Evolutionary conservation across 2,797 vertebrate species (phyloP), one percentile per base, ranked within the genome.

Genomic region (Avahi laniger): DNA sequence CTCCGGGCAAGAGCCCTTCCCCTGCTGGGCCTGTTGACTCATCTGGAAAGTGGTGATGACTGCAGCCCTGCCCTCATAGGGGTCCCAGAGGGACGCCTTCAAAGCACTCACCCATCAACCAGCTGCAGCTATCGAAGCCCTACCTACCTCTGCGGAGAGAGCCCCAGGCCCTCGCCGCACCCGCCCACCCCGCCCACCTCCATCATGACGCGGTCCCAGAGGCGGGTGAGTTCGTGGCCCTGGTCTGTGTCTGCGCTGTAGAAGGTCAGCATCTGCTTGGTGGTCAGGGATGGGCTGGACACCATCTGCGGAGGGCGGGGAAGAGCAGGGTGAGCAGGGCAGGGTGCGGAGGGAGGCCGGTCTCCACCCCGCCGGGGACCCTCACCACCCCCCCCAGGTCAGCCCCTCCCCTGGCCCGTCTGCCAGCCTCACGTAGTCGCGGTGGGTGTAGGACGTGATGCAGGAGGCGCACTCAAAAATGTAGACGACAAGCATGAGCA

Each of bases 391-490:
- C 1, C 35, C 35, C 12, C 3, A 0, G 8, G 48, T 33, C 46
- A 1, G 5, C 35, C 59, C 38, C 65, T 48, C 24, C 67, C 67
- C 54, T 0, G 15, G 75, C 41, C 35, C 33, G 38, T 33, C 43
- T 3, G 2, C 35, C 5, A 1, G 46, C 98, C 99, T 99, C 97
- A 99, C 99, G 0, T 98, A 99, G 97, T 99, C 99, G 2, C 98
- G 97, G 93, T 99, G 98, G 75, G 99, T 99, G 87, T 98, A 99
- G 43, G 99, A 98, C 0, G 98, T 99, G 97, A 99, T 99, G 85
- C 98, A 98, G 20, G 99, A 99, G 0, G 99, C 98, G 1, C 98
- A 98, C 94, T 99, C 99, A 14, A 99, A 99, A 67, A 99, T 86
- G 96, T 98, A 99, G 92, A 99, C 94, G 46, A 99, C 93, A 75